Evolutionary conservation across 1,140 invertebrate genomes (phyloP).

Genomic region (Leptinotarsa lineolata): DNA sequence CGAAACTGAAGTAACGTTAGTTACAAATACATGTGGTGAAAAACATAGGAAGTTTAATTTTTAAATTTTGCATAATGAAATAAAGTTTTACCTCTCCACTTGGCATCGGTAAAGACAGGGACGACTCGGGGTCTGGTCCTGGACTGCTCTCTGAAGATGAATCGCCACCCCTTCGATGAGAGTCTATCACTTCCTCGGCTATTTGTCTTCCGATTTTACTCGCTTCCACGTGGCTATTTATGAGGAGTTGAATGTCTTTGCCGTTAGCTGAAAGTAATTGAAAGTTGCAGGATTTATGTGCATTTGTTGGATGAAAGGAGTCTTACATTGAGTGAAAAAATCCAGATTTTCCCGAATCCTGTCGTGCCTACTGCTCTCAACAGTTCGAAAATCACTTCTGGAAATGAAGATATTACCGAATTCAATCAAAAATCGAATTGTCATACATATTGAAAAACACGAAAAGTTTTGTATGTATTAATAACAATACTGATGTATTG

Average conservation of each 20-base stretch:
- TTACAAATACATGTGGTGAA: too few relatives aligned
- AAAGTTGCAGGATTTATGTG: not conserved
- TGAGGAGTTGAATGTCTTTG: conserved; percentile 69
- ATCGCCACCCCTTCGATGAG: conserved; percentile 60
- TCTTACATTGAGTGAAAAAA: conserved; percentile 64
- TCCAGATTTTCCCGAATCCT: conserved; percentile 63
- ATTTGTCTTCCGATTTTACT: conserved; percentile 81
- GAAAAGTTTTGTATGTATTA: too few relatives aligned
- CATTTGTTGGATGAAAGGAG: not conserved
- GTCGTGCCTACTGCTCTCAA: conserved; percentile 59
- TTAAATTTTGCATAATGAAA: not conserved
- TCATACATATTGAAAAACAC: too few relatives aligned
- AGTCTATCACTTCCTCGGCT: conserved; percentile 71
- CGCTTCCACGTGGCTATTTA: conserved; percentile 75
- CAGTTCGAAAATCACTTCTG: conserved; percentile 60
- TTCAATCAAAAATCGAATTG: too few relatives aligned
- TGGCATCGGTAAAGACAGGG: conserved; percentile 36
- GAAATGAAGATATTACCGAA: conserved; percentile 33
- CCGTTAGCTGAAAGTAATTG: conserved; percentile 50
- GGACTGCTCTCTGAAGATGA: conserved; percentile 61
- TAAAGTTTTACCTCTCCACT: conserved; percentile 39
- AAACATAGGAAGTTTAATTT: too few relatives aligned
- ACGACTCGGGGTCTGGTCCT: conserved; percentile 47
- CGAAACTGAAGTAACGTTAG: too few relatives aligned
- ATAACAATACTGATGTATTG: too few relatives aligned